Evolutionary conservation across 1,140 invertebrate species (phyloP), one percentile per base, ranked within the genome.

Genomic region (Apis laboriosa): DNA sequence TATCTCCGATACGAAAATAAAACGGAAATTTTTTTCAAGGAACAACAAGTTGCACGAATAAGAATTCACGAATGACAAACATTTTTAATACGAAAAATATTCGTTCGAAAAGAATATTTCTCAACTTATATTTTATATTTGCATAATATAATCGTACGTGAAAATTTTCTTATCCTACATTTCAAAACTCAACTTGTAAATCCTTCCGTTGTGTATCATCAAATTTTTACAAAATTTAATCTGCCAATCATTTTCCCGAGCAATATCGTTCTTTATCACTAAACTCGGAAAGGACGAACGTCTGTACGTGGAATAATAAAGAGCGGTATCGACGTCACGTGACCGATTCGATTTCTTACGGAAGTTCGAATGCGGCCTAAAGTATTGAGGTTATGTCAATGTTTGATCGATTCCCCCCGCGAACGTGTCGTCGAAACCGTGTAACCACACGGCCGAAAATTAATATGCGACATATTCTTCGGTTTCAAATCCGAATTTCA

Each of bases 371-470:
- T 53, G 68, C 64, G 63, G 15, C 24, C 51, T 28, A 63, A 60
- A 21, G 74, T 80, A 90, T 91, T 89, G 90, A 91, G 88, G 88
- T 88, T 88, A 90, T 66, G 84, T 84, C 76, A 90, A 91, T 90
- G 89, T 91, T 90, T 90, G 90, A 85, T 82, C 82, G 84, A 43
- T 43, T 34, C 34, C 34, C 34, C 34, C 66, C 67, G 28, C 60
- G 53, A 71, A 56, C 67, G 70, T 28, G 75, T 21, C 53, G 72
- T 83, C 63, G 83, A 64, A 71, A 83, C 70, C 56, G 34, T 34
- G 34, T 34, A 34, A 34, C 34, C 34, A 34, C 68, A 43, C 60
- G 28, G 24, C 60, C 73, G 58, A 63, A 73, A 84, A 86, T 84
- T 84, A 84, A 86, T 83, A 80, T 68, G 83, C 55, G 81, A 85